phyloP scores from a whole-genome alignment of 2,888 invertebrate species.

The Papilio demoleus region DNA sequence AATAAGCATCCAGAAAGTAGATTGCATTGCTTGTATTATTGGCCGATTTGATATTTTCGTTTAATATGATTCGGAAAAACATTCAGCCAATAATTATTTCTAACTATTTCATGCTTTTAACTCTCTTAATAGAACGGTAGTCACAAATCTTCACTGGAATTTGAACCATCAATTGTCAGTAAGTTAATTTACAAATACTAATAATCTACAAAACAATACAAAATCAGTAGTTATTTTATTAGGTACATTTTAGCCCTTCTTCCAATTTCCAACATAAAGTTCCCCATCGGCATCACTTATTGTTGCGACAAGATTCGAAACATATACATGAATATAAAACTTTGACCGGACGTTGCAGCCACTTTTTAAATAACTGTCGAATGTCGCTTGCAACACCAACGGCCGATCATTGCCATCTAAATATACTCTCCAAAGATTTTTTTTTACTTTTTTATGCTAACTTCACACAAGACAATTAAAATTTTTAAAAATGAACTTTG shows the following conservation, averaged over 20 bases:
- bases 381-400: conserved; percentile 26
- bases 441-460: conserved; percentile 33
- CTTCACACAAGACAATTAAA: conserved; percentile 27
- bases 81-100: neutral
- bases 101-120: neutral
- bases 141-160: neutral
- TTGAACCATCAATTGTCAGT: conserved; percentile 8
- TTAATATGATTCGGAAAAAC: neutral
- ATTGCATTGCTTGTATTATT: neutral
- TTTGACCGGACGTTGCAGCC: conserved; percentile 12
- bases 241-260: conserved; percentile 12
- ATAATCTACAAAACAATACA: conserved; percentile 17
- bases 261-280: neutral
- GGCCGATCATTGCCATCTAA: conserved; percentile 25
- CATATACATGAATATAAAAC: neutral
- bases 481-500: conserved; percentile 21
- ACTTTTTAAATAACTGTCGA: conserved; percentile 13
- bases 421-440: conserved; percentile 30
- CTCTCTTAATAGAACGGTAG: neutral
- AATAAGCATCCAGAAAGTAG: neutral
- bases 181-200: neutral
- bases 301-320: conserved; percentile 2
- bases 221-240: neutral
- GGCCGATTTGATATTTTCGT: neutral
- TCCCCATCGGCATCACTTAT: too few relatives aligned